These are phyloP conservation scores for Melieria picta DNA, from an alignment of 2,888 invertebrate species.

Conservation along the genomic window DNA sequence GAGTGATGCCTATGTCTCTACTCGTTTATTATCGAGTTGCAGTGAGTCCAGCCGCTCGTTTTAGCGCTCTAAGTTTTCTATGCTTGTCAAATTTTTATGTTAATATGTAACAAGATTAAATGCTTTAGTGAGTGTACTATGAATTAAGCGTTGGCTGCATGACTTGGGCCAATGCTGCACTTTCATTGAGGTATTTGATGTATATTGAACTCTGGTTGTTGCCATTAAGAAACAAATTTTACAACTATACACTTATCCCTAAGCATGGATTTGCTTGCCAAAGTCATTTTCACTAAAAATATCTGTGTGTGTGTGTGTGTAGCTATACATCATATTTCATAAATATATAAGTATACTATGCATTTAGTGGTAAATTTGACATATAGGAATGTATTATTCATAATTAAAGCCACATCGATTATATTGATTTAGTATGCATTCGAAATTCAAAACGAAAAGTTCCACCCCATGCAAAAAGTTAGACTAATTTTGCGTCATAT, in stretches of 20 bases:
- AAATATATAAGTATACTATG: not conserved
- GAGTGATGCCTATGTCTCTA: no score
- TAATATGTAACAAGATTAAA: no score
- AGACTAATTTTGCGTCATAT: not conserved
- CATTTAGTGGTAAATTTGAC: slow-evolving; percentile 21
- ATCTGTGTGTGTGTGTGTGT: not conserved
- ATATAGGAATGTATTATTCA: slow-evolving; percentile 22
- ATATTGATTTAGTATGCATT: slow-evolving; percentile 11
- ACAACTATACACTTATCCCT: not conserved
- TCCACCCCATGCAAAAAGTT: slow-evolving; percentile 2
- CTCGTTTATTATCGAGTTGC: no score
- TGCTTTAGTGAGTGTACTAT: no score
- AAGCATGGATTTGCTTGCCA: not conserved
- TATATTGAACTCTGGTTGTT: slow-evolving; percentile 30
- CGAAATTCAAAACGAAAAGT: no score
- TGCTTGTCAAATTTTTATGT: no score
- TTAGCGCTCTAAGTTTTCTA: no score
- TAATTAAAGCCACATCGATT: slow-evolving; percentile 33
- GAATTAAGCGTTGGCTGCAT: no score
- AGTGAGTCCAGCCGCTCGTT: no score
- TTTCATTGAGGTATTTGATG: slow-evolving; percentile 34
- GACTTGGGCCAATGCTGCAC: no score
- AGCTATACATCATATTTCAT: not conserved
- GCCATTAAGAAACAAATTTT: slow-evolving; percentile 21
- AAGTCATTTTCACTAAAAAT: not conserved